Evolutionary conservation across 2,797 vertebrate genomes (phyloP).

Genomic region (Onychomys arenicola): DNA sequence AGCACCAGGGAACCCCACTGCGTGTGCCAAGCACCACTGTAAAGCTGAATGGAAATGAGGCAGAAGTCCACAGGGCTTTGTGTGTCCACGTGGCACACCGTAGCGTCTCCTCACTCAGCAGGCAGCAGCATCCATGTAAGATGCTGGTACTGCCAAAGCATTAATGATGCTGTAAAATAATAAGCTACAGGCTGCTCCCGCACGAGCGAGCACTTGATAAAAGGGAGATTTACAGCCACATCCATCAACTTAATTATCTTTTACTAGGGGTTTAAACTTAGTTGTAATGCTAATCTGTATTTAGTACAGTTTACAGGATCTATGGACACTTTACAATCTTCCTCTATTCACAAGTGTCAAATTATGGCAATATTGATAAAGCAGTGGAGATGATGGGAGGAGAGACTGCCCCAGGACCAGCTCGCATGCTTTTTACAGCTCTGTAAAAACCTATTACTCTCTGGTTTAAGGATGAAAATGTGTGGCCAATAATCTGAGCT

Average conservation of each 20-base stretch:
- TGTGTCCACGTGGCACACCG: neutral
- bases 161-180: conserved; percentile 90
- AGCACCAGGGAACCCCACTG: neutral
- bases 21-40: accelerated
- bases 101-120: conserved; percentile 49
- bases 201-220: conserved; percentile 86
- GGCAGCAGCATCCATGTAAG: conserved; percentile 64
- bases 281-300: conserved; percentile 88
- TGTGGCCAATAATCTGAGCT: conserved; percentile 85
- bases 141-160: conserved; percentile 83
- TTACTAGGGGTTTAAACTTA: conserved; percentile 87
- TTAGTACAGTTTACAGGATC: conserved; percentile 87
- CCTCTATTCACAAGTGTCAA: conserved; percentile 88
- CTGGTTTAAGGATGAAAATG: conserved; percentile 87
- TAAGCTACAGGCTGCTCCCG: conserved; percentile 73
- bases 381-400: conserved; percentile 81
- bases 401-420: conserved; percentile 82
- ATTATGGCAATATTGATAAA: conserved; percentile 91
- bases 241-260: conserved; percentile 90
- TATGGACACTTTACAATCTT: conserved; percentile 88
- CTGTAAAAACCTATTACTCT: conserved; percentile 89
- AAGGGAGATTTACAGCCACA: conserved; percentile 89
- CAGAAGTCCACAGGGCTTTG: neutral
- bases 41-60: neutral
- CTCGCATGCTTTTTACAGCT: conserved; percentile 88